phyloP scores from a whole-genome alignment of 1,140 invertebrate species.

The Heliconius hewitsoni region DNA sequence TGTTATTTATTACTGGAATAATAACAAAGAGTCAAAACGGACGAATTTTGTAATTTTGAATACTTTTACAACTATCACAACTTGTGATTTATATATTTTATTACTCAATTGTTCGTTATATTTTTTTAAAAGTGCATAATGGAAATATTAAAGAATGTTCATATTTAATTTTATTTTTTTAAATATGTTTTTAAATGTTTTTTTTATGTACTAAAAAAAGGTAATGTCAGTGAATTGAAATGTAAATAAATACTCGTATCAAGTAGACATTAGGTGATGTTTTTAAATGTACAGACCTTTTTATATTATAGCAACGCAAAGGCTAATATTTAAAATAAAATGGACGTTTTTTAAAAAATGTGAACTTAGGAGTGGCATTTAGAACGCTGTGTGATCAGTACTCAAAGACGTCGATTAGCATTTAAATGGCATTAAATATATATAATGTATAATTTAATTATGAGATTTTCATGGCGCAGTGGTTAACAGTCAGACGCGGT shows the following conservation, averaged over 20 bases:
- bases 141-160: not conserved
- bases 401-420: not conserved
- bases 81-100: not conserved
- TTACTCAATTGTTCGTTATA: too few species aligned
- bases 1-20: not conserved
- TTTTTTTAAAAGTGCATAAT: too few species aligned
- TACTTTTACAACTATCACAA: not conserved
- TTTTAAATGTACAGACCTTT: constrained; percentile 5
- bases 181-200: not conserved
- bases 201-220: not conserved
- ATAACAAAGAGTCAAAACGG: not conserved
- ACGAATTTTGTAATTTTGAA: not conserved
- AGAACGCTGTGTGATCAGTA: not conserved
- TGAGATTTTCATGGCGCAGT: too few species aligned
- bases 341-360: not conserved
- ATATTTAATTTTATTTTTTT: not conserved
- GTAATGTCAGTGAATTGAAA: constrained; percentile 15
- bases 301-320: not conserved
- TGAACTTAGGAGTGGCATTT: not conserved
- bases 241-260: constrained; percentile 16
- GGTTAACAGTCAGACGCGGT: too few species aligned
- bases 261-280: not conserved
- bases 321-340: not conserved
- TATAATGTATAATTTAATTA: too few species aligned
- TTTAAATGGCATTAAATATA: not conserved